Base-by-base conservation (phyloP, 2,797 vertebrate species). In the Bovichtus diacanthus region DNA sequence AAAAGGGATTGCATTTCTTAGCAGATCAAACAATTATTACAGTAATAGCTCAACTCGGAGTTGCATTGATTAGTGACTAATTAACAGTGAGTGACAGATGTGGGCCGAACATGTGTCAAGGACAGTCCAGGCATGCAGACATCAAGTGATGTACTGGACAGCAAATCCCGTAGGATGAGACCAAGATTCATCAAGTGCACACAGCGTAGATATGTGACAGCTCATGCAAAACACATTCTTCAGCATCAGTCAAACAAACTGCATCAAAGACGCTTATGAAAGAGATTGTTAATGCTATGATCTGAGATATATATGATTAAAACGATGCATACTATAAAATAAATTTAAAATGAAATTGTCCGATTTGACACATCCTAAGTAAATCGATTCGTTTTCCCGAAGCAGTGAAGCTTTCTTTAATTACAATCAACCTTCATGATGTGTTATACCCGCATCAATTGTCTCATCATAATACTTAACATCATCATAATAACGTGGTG, bases 71-170 rank as follows among this genome's bases (percentile, higher is more conserved):
- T 76, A 85, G 70, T 23, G 63, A 56, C 43, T 72, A 55, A 83
- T 87, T 78, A 67, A 56, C 19, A 56, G 18, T 80, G 79, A 86
- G 38, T 81, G 88, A 84, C 83, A 75, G 71, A 77, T 79, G 59
- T 74, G 58, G 55, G 71, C 54, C 2, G 10, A 74, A 70, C 54
- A 2, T 19, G 43, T 68, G 70, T 87, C 70, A 88, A 84, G 74
- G 80, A 70, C 68, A 21, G 66, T 36, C 3, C 6, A 41, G 55
- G 61, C 50, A 39, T 34, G 4, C 6, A 38, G 55, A 59, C 50
- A 39, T 64, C 43, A 64, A 46, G 54, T 49, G 61, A 68, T 29
- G 49, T 44, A 80, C 59, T 53, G 50, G 80, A 66, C 59, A 41
- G 31, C 54, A 36, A 83, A 76, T 80, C 78, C 36, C 2, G 8